A percentile compares a stretch with the other conserved stretches of the same genome.
These are phyloP conservation scores for Corvus hawaiiensis DNA, from an alignment of 2,113 vertebrate species.

Conservation along the genomic window DNA sequence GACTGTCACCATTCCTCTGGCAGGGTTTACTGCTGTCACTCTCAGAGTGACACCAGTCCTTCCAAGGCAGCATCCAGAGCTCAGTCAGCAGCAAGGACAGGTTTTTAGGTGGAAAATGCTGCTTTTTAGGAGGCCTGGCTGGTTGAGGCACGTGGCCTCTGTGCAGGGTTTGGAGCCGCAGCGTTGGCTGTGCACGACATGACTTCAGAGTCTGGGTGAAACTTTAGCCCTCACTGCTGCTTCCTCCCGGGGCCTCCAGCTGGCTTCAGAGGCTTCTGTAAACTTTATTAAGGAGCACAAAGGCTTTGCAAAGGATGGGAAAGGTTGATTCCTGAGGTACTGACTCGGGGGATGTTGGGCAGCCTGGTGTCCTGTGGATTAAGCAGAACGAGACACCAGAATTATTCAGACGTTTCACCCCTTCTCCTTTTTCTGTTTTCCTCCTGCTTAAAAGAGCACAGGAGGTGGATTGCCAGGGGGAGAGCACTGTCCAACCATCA, in stretches of 20 bases:
- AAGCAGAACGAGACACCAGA: background rate
- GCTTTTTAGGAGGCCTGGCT: background rate
- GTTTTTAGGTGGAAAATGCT: background rate
- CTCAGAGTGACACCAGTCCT: accelerated
- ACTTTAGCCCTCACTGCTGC: background rate
- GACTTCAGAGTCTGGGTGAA: conserved; percentile 30
- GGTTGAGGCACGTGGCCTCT: background rate
- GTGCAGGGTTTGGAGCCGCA: background rate
- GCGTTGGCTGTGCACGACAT: background rate
- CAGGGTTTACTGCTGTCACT: accelerated
- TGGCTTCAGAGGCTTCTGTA: background rate
- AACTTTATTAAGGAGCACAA: background rate
- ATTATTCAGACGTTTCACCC: background rate
- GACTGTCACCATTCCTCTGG: accelerated
- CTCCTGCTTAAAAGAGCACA: background rate
- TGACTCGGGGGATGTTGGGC: background rate
- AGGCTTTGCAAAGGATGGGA: background rate
- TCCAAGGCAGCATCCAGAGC: background rate
- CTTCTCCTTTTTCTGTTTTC: background rate
- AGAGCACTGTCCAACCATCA: background rate
- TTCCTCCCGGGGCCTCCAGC: background rate
- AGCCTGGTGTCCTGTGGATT: background rate
- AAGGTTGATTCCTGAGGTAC: background rate
- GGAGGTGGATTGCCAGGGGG: background rate
- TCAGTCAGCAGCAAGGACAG: background rate